Conservation (phyloP, 1,140 invertebrate species). For the Scaptomyza pallida region DNA sequence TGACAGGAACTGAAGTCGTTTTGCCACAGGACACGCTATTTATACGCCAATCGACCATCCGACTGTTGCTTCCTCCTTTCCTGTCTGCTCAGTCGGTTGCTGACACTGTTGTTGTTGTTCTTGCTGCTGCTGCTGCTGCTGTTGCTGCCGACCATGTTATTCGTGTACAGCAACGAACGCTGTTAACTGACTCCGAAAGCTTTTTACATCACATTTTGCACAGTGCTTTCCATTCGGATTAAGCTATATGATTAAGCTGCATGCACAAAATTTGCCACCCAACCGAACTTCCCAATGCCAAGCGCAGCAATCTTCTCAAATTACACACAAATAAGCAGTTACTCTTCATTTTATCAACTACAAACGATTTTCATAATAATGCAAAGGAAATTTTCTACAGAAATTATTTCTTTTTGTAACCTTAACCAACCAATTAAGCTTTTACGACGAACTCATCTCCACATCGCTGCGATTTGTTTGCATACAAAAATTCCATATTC, state of each 20-base stretch:
- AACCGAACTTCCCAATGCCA: too few relatives aligned
- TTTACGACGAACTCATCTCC: too few relatives aligned
- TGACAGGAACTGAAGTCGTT: slow-evolving; percentile 72
- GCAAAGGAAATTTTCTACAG: too few relatives aligned
- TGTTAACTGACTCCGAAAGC: slow-evolving; percentile 33
- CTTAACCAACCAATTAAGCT: too few relatives aligned
- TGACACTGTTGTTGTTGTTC: slow-evolving; percentile 20
- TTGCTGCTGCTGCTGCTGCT: background rate
- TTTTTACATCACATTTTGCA: slow-evolving; percentile 4
- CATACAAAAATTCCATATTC: too few relatives aligned
- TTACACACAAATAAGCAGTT: too few relatives aligned
- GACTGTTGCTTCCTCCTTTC: slow-evolving; percentile 39
- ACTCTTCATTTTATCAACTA: too few relatives aligned
- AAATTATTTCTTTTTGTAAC: too few relatives aligned
- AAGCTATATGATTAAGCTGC: slow-evolving; percentile 14
- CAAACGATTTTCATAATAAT: too few relatives aligned
- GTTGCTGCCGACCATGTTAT: background rate
- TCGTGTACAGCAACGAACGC: slow-evolving; percentile 4
- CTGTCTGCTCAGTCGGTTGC: slow-evolving; percentile 28
- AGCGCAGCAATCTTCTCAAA: too few relatives aligned
- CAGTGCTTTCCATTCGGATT: slow-evolving; percentile 15
- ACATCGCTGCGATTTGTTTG: too few relatives aligned
- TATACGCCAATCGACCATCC: slow-evolving; percentile 37
- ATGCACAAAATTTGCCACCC: background rate
- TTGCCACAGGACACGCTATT: slow-evolving; percentile 52